A percentile compares a stretch with the other conserved stretches of the same genome.
These are phyloP conservation scores for Martes martes DNA, from an alignment of 2,113 vertebrate genomes.

Conservation along the genomic window DNA sequence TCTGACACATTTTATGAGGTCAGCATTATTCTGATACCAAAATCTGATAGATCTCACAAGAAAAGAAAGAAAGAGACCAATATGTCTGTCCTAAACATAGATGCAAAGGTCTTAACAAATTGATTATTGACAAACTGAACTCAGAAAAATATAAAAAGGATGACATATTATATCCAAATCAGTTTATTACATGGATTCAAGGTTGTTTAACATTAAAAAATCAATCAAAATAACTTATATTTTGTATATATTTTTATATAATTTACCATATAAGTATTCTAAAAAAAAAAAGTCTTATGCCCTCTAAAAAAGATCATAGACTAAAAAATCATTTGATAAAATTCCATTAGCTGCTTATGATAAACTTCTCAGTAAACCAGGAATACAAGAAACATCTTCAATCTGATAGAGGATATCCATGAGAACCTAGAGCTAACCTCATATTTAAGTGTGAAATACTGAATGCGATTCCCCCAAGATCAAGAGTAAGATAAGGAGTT, in stretches of 20 bases:
- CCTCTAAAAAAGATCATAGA: neutral
- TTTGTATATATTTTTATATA: neutral
- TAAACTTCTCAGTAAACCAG: neutral
- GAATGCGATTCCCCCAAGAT: neutral
- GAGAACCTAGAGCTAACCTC: neutral
- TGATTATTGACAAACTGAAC: neutral
- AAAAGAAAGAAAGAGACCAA: neutral
- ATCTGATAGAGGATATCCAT: neutral
- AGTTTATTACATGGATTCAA: neutral
- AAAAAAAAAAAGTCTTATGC: neutral
- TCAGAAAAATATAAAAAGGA: neutral
- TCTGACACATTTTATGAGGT: neutral
- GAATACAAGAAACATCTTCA: neutral
- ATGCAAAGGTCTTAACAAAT: neutral
- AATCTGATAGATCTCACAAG: neutral
- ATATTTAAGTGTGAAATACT: neutral
- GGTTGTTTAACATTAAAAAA: neutral
- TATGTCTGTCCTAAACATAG: neutral
- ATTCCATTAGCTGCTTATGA: neutral
- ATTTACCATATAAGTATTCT: neutral
- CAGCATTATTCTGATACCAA: neutral
- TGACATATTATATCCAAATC: neutral
- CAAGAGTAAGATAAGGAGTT: neutral
- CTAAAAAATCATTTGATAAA: neutral
- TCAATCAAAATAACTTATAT: neutral